Base-by-base conservation (phyloP, 2,113 vertebrate genomes). In the Oostethus manadensis region DNA sequence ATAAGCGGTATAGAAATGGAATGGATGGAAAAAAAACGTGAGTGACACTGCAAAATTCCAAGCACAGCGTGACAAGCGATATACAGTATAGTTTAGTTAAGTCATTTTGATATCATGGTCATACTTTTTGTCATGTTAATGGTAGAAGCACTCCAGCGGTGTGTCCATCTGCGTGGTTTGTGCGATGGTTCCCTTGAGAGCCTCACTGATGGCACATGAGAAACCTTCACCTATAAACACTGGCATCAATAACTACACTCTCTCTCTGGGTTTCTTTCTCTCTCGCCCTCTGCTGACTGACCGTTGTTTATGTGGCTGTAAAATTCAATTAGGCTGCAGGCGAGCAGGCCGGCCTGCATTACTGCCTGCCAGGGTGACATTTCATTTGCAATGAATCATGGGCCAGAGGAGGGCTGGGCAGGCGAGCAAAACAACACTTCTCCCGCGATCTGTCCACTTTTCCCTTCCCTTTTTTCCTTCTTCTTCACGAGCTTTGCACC, bases 301-400 rank as follows among this genome's bases (percentile, higher is more conserved):
- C 77, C 79, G 74, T 84, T 84, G 85, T 90, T 89, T 89, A 89
- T 89, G 82, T 74, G 83, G 76, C 83, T 79, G 82, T 83, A 82
- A 87, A 84, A 88, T 88, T 88, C 84, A 84, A 87, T 90, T 87
- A 89, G 78, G 76, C 81, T 74, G 77, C 70, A 66, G 82, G 82
- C 82, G 76, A 85, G 80, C 48, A 63, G 75, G 78, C 70, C 53
- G 64, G 69, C 73, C 77, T 62, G 69, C 76, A 77, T 86, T 88
- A 81, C 78, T 78, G 86, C 84, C 87, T 86, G 82, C 84, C 86
- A 86, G 79, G 82, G 82, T 88, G 89, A 90, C 87, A 85, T 88
- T 87, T 90, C 83, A 88, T 89, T 89, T 89, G 89, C 84, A 87
- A 79, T 89, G 87, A 89, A 88, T 90, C 87, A 88, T 84, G 84